Base-by-base conservation (phyloP, 2,797 vertebrate genomes). In the Sebastes jordani region DNA sequence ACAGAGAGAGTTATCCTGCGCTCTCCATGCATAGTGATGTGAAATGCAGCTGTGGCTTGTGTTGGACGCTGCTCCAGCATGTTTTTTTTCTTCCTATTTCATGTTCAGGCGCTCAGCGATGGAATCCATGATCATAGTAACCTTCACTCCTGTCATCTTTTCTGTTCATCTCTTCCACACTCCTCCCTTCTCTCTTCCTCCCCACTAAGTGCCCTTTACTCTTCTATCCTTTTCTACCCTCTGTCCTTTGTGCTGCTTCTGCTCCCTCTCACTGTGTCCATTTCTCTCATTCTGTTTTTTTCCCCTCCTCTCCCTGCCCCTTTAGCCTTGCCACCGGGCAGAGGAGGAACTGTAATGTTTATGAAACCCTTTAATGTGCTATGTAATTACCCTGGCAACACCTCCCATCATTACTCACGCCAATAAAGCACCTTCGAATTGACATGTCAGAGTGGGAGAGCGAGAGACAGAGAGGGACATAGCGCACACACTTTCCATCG, bases 341-440 rank as follows among this genome's bases (percentile, higher is more conserved):
- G 90, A 92, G 89, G 92, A 94, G 92, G 93, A 95, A 95, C 89
- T 93, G 92, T 93, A 94, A 94, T 95, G 95, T 96, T 95, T 95
- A 95, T 94, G 91, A 95, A 95, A 92, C 89, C 88, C 93, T 95
- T 95, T 96, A 95, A 95, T 95, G 94, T 95, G 92, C 93, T 96
- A 94, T 95, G 94, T 95, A 95, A 96, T 96, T 95, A 94, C 92
- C 89, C 93, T 95, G 93, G 95, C 94, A 95, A 94, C 83, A 92
- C 90, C 89, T 94, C 83, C 83, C 86, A 92, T 95, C 92, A 95
- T 96, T 95, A 96, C 93, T 95, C 94, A 95, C 20, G 88, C 92
- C 91, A 95, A 94, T 95, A 95, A 95, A 94, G 91, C 87, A 93
- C 93, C 89, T 94, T 92, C 73, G 68, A 92, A 93, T 93, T 92